Percentiles rank a stretch among this genome's conserved stretches.
Evolutionary conservation across 2,113 vertebrate genomes (phyloP).

Genomic region (Bagarius yarrelli): DNA sequence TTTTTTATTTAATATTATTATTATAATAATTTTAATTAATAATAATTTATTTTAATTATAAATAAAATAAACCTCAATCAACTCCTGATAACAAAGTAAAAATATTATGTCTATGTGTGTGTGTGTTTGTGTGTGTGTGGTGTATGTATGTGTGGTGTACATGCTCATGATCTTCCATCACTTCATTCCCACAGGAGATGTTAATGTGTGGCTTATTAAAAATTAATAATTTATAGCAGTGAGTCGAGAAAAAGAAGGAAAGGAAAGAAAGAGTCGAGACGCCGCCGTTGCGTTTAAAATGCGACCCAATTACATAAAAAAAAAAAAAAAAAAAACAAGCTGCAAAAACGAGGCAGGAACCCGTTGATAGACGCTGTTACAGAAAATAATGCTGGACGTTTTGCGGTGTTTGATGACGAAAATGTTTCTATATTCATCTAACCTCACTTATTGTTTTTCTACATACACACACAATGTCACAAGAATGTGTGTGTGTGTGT

Average conservation of each 20-base stretch:
- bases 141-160: background rate
- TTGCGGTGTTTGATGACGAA: background rate
- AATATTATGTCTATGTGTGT: no score
- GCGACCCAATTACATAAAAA: background rate
- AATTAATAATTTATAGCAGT: constrained; percentile 64
- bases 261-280: background rate
- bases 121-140: no score
- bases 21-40: no score
- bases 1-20: no score
- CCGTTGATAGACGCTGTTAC: background rate
- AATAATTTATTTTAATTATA: no score
- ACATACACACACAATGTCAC: background rate
- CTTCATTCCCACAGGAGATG: constrained; percentile 32
- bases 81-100: no score
- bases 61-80: no score
- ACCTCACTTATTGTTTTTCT: background rate
- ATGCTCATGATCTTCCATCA: background rate
- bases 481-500: no score
- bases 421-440: background rate
- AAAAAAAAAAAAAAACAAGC: background rate
- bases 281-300: background rate
- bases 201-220: constrained; percentile 63
- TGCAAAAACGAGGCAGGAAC: background rate
- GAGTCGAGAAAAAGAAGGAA: background rate
- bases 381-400: background rate